phyloP scores from a whole-genome alignment of 2,888 invertebrate species.

The Lochmaea capreae region DNA sequence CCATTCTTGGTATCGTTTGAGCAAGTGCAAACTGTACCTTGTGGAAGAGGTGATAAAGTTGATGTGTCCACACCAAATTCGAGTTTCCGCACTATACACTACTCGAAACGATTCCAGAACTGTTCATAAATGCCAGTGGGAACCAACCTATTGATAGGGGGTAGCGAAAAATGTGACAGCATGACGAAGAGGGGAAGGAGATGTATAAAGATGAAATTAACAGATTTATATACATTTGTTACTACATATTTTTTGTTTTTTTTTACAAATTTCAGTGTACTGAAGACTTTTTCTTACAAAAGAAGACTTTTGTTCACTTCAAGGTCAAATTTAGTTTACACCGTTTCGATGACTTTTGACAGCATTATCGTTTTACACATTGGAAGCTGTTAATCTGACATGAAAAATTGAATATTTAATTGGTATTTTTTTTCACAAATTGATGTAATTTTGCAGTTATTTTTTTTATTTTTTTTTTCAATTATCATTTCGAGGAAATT shows the following conservation, averaged over 20 bases:
- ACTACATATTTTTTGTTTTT: conserved; percentile 2
- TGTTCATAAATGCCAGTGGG: too few species aligned
- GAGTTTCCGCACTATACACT: too few species aligned
- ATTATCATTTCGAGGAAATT: conserved; percentile 39
- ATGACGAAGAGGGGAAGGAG: too few species aligned
- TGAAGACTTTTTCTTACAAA: conserved; percentile 15
- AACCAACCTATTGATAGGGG: too few species aligned
- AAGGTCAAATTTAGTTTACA: conserved; percentile 22
- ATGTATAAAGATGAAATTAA: too few species aligned
- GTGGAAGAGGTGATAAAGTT: too few species aligned
- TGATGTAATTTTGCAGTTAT: conserved; percentile 35
- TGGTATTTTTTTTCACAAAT: conserved; percentile 39
- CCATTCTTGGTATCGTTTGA: too few species aligned
- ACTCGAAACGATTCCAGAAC: too few species aligned
- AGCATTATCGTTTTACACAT: conserved; percentile 10
- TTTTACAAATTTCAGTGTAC: conserved; percentile 17
- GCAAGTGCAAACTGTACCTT: too few species aligned
- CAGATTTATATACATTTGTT: background rate
- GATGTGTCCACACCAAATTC: too few species aligned
- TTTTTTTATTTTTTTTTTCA: conserved; percentile 32
- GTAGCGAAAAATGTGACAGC: too few species aligned
- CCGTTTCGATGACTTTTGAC: background rate
- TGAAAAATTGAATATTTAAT: conserved; percentile 31
- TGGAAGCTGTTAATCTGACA: conserved; percentile 30
- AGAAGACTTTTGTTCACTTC: conserved; percentile 20